Base-by-base conservation (phyloP, 2,888 invertebrate species). In the Ormia ochracea region DNA sequence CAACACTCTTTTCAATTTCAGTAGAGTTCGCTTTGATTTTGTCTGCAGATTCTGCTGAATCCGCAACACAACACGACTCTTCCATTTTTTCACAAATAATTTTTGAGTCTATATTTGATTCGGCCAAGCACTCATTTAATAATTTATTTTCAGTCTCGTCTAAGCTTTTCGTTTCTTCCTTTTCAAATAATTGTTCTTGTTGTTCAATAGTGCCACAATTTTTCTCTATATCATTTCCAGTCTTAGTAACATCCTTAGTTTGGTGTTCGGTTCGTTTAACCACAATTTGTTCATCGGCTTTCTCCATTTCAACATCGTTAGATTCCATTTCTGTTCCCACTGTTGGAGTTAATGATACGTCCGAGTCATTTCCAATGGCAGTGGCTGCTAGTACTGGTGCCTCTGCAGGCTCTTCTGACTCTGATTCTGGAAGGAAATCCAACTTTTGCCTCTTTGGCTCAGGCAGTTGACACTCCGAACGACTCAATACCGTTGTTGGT, bases 361-460 rank as follows among this genome's bases (percentile, higher is more conserved):
- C 43, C 14, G 31, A 41, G 6, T 58, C 59, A 19, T 48, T 65
- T 45, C 41, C 31, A n/a, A 19, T 36, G 26, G 14, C 38, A 50
- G 56, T 31, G 28, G 70, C 14, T 65, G 66, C 23, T 61, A 19
- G 26, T 65, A 38, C 14, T 75, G 50, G 14, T 56, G 69, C 14
- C 23, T 31, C 38, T 76, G 48, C 28, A 54, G 56, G 21, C 77
- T 78, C 31, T 28, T 68, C 33, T 38, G 61, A 6, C 61, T 75
- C 23, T 59, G 78, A 58, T 76, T 79, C 69, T 52, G 68, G 65
- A 17, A 72, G 59, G 17, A 76, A 48, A 45, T 80, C 81, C 10
- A 70, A 58, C 59, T 78, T 78, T 59, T 78, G 82, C 66, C 76
- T 82, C 76, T 80, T 80, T 56, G 41, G 14, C 17, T 80, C 80